A percentile compares a stretch with the other conserved stretches of the same genome.
These are phyloP conservation scores for Alligator sinensis DNA, from an alignment of 2,113 vertebrate genomes.

Conservation along the genomic window DNA sequence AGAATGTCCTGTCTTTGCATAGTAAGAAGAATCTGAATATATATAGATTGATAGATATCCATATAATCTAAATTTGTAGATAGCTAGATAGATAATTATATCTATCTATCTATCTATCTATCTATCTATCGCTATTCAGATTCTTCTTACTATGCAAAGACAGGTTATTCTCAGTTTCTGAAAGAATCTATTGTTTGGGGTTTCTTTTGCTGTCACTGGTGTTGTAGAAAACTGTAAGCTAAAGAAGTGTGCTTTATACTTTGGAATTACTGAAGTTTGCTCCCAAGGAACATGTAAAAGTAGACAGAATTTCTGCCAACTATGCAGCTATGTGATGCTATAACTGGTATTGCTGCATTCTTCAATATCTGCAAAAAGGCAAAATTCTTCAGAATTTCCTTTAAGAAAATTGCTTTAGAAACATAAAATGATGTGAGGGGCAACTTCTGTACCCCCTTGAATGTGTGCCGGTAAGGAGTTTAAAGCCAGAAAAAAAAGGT, in stretches of 20 bases:
- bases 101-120: too few relatives aligned
- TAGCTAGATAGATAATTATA: too few relatives aligned
- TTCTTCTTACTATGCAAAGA: neutral
- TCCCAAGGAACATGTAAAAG: slow-evolving; percentile 6
- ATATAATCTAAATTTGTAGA: too few relatives aligned
- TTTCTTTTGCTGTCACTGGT: neutral
- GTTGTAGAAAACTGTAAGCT: neutral
- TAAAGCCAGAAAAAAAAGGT: neutral
- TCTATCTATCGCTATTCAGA: neutral
- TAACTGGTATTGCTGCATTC: neutral
- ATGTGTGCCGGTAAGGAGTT: slow-evolving; percentile 1
- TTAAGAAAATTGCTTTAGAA: slow-evolving; percentile 6
- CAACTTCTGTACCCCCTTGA: neutral
- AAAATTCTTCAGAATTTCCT: slow-evolving; percentile 26
- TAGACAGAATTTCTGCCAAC: slow-evolving; percentile 3
- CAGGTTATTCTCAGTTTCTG: neutral
- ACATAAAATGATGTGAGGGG: neutral
- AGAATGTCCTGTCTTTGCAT: too few relatives aligned
- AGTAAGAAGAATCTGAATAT: too few relatives aligned
- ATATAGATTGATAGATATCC: too few relatives aligned
- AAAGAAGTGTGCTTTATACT: neutral
- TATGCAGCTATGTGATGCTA: neutral
- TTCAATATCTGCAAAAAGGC: slow-evolving; percentile 25
- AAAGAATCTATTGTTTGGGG: neutral
- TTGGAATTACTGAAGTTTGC: slow-evolving; percentile 1